Conservation (phyloP, 2,888 invertebrate species). For the Clepsis dumicolana region DNA sequence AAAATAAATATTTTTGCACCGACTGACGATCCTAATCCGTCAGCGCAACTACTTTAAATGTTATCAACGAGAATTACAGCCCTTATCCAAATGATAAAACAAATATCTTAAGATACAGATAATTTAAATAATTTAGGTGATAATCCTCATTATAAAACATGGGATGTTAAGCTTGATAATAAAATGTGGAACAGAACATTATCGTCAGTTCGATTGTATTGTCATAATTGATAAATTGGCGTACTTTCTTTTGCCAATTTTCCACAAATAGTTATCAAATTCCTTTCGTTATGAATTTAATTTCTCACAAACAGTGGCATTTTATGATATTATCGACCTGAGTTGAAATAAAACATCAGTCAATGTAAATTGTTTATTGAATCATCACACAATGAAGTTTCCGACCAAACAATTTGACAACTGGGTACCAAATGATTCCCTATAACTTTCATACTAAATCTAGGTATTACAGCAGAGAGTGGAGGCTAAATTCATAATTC, state of each 20-base stretch:
- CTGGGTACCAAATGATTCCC: constrained; percentile 33
- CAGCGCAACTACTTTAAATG: constrained; percentile 68
- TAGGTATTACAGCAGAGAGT: constrained; percentile 39
- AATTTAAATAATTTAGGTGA: constrained; percentile 60
- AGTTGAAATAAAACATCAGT: constrained; percentile 50
- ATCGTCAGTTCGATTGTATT: background rate
- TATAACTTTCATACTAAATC: constrained; percentile 35
- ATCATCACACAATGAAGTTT: constrained; percentile 69
- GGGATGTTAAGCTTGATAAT: constrained; percentile 53
- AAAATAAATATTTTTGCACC: constrained; percentile 52
- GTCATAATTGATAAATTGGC: background rate
- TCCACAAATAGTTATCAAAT: no score
- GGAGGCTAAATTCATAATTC: constrained; percentile 33
- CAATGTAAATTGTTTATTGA: constrained; percentile 67
- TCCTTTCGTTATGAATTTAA: no score
- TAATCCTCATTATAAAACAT: constrained; percentile 42
- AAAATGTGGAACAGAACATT: constrained; percentile 53
- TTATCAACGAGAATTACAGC: constrained; percentile 63
- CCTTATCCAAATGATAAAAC: constrained; percentile 73
- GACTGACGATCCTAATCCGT: constrained; percentile 64
- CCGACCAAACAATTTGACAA: constrained; percentile 26
- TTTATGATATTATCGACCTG: background rate
- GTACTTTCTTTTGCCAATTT: background rate
- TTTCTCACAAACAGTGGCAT: background rate
- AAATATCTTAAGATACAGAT: constrained; percentile 66